phyloP scores from a whole-genome alignment of 2,113 vertebrate genomes.

The Dasypus novemcinctus region DNA sequence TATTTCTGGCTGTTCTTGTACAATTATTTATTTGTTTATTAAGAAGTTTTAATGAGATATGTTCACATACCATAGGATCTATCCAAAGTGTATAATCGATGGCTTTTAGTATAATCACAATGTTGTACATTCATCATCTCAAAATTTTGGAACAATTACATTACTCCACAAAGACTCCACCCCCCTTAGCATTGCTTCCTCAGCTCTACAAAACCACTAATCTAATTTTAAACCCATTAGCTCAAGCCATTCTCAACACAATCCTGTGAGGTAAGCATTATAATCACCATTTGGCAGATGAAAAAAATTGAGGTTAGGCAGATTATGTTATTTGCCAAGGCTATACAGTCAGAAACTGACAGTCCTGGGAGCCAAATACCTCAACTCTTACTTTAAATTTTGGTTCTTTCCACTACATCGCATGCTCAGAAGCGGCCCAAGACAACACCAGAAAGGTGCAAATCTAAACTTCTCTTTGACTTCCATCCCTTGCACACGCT shows the following conservation, averaged over 20 bases:
- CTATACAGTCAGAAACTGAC: not conserved
- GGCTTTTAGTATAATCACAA: too few species aligned
- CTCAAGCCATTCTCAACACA: not conserved
- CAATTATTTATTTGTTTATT: too few species aligned
- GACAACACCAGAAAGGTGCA: not conserved
- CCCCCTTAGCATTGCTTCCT: too few species aligned
- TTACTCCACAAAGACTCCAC: too few species aligned
- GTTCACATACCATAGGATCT: too few species aligned
- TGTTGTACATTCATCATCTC: too few species aligned
- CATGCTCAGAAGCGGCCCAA: not conserved
- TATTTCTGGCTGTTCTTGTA: too few species aligned
- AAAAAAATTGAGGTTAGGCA: not conserved
- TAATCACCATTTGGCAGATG: not conserved
- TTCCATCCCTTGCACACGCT: not conserved
- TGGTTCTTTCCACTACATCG: not conserved
- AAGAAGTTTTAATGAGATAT: too few species aligned
- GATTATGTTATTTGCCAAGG: not conserved
- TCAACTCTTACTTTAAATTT: not conserved
- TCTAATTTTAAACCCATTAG: slow-evolving; percentile 5
- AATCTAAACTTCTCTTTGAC: not conserved
- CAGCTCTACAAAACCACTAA: too few species aligned
- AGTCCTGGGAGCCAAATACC: not conserved
- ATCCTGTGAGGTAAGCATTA: not conserved
- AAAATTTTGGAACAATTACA: too few species aligned
- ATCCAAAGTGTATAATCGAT: too few species aligned